A percentile compares a stretch with the other conserved stretches of the same genome.
Evolutionary conservation across 1,140 invertebrate species (phyloP).

Genomic region (Panagrolaimus sp.): DNA sequence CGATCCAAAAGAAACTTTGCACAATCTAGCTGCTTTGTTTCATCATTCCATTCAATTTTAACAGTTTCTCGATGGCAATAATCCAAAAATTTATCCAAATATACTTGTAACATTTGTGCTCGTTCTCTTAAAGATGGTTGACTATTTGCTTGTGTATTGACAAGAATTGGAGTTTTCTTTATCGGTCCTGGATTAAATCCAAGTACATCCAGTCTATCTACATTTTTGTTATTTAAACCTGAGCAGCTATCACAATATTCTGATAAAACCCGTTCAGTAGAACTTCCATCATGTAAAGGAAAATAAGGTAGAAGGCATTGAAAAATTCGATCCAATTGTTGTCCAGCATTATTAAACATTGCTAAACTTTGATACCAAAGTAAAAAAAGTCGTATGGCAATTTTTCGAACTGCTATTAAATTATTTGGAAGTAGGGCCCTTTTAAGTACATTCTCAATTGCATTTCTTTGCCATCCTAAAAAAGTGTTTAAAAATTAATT

Average conservation of each 20-base stretch:
- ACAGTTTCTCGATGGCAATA: conserved; percentile 47
- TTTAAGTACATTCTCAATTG: conserved; percentile 52
- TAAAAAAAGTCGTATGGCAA: conserved; percentile 52
- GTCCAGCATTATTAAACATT: conserved; percentile 32
- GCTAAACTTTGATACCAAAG: conserved; percentile 56
- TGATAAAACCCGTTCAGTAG: conserved; percentile 32
- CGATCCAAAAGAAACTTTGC: conserved; percentile 50
- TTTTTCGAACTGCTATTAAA: conserved; percentile 52
- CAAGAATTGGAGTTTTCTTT: conserved; percentile 19
- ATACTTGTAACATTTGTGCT: conserved; percentile 53
- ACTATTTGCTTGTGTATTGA: conserved; percentile 21
- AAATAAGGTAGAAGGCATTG: conserved; percentile 52
- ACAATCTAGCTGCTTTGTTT: conserved; percentile 32
- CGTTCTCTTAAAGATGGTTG: conserved; percentile 29
- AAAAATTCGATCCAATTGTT: conserved; percentile 49
- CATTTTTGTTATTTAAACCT: neutral
- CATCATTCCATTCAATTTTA: conserved; percentile 52
- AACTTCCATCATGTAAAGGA: conserved; percentile 33
- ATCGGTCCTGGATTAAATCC: conserved; percentile 30
- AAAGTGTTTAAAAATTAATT: neutral
- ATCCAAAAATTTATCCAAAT: conserved; percentile 56
- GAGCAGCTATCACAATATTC: conserved; percentile 40
- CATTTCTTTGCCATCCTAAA: conserved; percentile 55
- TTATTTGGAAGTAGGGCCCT: conserved; percentile 49
- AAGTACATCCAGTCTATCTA: conserved; percentile 18